phyloP scores from a whole-genome alignment of 1,140 invertebrate species.

The Apocrypta bakeri region DNA sequence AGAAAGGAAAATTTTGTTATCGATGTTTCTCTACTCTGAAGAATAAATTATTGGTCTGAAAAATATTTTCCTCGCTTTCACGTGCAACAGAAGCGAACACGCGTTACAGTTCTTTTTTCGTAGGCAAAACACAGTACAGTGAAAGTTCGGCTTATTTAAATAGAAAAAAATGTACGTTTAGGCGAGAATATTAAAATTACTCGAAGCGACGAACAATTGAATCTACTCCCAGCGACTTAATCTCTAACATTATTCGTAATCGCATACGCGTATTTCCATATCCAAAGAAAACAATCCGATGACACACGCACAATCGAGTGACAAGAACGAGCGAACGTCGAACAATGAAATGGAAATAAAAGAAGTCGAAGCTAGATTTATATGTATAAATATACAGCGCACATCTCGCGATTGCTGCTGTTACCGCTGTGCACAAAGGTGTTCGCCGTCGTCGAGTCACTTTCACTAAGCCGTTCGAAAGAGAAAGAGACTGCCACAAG shows the following conservation, averaged over 20 bases:
- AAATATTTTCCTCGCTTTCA: constrained; percentile 32
- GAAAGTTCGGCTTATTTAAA: constrained; percentile 35
- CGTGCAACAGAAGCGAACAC: background rate
- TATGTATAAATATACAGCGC: background rate
- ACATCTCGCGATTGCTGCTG: constrained; percentile 36
- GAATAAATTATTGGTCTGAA: constrained; percentile 28
- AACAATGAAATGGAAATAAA: background rate
- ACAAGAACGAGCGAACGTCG: too few relatives aligned
- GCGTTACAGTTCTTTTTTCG: constrained; percentile 10
- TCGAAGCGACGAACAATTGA: background rate
- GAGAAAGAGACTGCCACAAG: constrained; percentile 63
- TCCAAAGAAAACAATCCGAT: background rate
- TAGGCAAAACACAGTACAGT: constrained; percentile 19
- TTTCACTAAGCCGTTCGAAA: constrained; percentile 64
- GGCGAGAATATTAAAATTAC: background rate
- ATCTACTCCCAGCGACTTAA: background rate
- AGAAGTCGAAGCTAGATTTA: too few relatives aligned
- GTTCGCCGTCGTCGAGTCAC: constrained; percentile 54
- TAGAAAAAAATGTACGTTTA: background rate
- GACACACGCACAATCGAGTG: background rate
- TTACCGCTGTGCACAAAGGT: constrained; percentile 30
- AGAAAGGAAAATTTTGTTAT: too few relatives aligned
- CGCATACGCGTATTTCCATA: background rate
- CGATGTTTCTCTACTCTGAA: background rate
- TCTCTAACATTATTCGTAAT: background rate